Base-by-base conservation (phyloP, 2,113 vertebrate species). In the Podarcis raffonei region DNA sequence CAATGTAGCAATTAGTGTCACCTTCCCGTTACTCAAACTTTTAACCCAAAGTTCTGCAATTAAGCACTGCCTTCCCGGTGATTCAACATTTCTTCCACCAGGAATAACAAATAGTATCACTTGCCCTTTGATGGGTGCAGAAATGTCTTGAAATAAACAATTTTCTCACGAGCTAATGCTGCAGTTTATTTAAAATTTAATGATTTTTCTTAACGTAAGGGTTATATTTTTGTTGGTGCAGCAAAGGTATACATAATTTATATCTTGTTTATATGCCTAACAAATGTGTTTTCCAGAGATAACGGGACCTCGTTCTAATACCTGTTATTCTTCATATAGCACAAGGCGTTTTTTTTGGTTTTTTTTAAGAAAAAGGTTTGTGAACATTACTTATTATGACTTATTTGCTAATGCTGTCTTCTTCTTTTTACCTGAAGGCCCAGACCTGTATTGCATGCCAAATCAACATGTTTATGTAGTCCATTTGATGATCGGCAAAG, bases 221-320 rank as follows among this genome's bases (percentile, higher is more conserved):
- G 89, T 95, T 96, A 87, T 92, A 94, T 91, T 83, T 80, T 97
- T 96, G 95, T 95, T 91, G 92, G 91, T 94, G 93, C 90, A 92
- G 92, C 93, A 94, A 94, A 94, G 83, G 92, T 96, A 96, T 96
- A 97, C 96, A 96, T 97, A 96, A 96, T 97, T 97, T 97, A 96
- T 97, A 96, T 96, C 95, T 96, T 96, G 92, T 97, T 97, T 96
- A 93, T 95, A 94, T 95, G 93, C 92, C 94, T 95, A 94, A 97
- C 92, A 96, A 97, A 97, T 96, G 95, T 97, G 97, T 97, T 97
- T 97, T 91, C 84, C 77, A 87, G 94, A 96, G 97, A 97, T 97
- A 97, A 97, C 95, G 94, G 7, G 81, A 92, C 89, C 90, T 95
- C 75, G 96, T 96, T 95, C 92, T 94, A 95, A 94, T 94, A 92